Evolutionary conservation across 2,888 invertebrate genomes (phyloP), one percentile per base, ranked within the genome.

Genomic region (Hyles lineata): DNA sequence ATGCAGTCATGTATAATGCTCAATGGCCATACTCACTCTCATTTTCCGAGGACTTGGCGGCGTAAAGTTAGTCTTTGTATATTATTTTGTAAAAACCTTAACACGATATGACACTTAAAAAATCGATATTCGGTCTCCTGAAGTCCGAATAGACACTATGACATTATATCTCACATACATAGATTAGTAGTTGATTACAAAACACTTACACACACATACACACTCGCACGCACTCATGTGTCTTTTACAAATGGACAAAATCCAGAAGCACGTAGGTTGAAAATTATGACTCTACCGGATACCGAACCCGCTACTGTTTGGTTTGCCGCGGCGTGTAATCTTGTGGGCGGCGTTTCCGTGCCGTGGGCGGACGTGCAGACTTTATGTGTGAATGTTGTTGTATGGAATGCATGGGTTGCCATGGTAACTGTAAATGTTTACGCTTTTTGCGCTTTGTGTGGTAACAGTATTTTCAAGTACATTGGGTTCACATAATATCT

Each of bases 291-390:
- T n/a, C 43, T 67, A 67, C 50, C 23, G 23, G 21, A 67, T 67
- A 50, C 23, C 67, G 67, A 50, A 50, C 23, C 50, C 67, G 23
- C 67, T 67, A 43, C 67, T 21, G 50, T 23, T 32, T n/a, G 23
- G 43, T 43, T 32, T 21, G 23, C 11, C 17, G 67, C 43, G 63
- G 15, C 21, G 43, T 23, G 21, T 63, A 63, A 63, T 63, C 5
- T n/a, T 63, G 43, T 63, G 63, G 63, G 63, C 63, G 63, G 32
- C 11, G 63, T 11, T 43, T 63, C 67, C 67, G 67, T 9, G 50
- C 15, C 67, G 67, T 67, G 67, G 67, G 67, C 67, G 50, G 67
- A 67, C 67, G 67, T 35, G 63, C n/a, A 32, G 21, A 11, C 43
- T 43, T 23, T 35, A 43, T 35, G 50, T 43, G 67, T 35, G 67